Evolutionary conservation across 2,797 vertebrate genomes (phyloP), one percentile per base, ranked within the genome.

Genomic region (Kryptopterus vitreolus): DNA sequence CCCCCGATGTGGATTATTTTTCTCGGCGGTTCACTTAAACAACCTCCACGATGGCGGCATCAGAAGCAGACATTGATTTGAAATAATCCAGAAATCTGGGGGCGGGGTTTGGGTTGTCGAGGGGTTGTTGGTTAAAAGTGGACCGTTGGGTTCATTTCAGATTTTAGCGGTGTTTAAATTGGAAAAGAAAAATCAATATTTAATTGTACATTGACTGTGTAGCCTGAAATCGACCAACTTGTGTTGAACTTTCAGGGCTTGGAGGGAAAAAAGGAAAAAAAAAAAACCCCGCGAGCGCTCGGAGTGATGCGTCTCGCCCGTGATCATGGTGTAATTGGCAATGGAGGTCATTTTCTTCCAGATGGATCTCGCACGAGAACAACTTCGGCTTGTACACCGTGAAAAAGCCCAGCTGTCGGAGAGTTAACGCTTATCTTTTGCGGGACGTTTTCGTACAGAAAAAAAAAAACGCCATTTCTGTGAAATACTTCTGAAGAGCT

Each of bases 171-270:
- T 16, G 22, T 79, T 52, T 62, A 55, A 63, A 74, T 38, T 52
- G 33, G 48, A 18, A 22, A 29, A 59, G n/a, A 59, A 68, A 53
- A 53, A 57, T 80, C 50, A n/a, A 68, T 81, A 38, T 75, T 81
- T 75, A 76, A 68, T 81, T 57, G 33, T 15, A 20, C 53, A 59
- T 66, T 26, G 61, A 59, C 72, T 18, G 20, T 31, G 24, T 29
- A n/a, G 78, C 11, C 26, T 52, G 33, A 31, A 9, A 68, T 38
- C 20, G 59, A 74, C 58, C 50, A 15, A 46, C 33, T 24, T 46
- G n/a, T 65, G 20, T 35, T 33, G 29, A 26, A 68, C 48, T 65
- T 78, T 57, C 57, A 68, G 63, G 31, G n/a, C n/a, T 33, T 3
- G 22, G 46, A 57, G 26, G n/a, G n/a, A n/a, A n/a, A n/a, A n/a